These are phyloP conservation scores for Megamerina dolium DNA, from an alignment of 2,888 invertebrate genomes.

Conservation along the genomic window DNA sequence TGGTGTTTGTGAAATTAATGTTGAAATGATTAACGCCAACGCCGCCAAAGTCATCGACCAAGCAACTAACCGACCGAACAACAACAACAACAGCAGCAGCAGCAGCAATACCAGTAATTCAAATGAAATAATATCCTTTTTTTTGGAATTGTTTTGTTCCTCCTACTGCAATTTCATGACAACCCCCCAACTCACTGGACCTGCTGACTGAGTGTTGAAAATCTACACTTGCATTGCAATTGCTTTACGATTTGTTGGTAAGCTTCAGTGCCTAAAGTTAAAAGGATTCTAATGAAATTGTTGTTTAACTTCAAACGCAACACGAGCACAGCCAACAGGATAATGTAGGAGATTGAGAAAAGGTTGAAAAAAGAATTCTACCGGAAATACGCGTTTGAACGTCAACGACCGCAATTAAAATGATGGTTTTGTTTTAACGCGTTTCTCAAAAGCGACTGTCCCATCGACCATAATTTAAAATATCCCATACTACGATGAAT, in stretches of 20 bases:
- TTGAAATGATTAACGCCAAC: conserved; percentile 16
- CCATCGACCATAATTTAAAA: no score
- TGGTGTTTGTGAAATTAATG: conserved; percentile 13
- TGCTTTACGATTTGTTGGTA: no score
- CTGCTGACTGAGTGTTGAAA: no score
- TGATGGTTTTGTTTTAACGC: conserved; percentile 2
- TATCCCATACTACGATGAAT: no score
- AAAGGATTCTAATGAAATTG: conserved; percentile 17
- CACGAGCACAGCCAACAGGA: background rate
- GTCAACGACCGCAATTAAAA: conserved; percentile 9
- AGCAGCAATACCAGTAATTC: background rate
- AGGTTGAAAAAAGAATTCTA: background rate
- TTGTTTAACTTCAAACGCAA: no score
- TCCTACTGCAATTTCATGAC: no score
- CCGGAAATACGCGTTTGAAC: background rate
- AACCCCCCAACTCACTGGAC: no score
- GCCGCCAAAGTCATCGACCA: background rate
- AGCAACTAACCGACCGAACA: background rate
- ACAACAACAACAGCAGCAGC: background rate
- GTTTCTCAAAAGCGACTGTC: no score
- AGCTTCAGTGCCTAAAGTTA: conserved; percentile 3
- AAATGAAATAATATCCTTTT: no score
- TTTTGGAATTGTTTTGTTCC: no score
- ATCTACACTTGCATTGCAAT: no score
- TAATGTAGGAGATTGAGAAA: background rate